phyloP scores from a whole-genome alignment of 2,113 vertebrate species.

The Vimba vimba region DNA sequence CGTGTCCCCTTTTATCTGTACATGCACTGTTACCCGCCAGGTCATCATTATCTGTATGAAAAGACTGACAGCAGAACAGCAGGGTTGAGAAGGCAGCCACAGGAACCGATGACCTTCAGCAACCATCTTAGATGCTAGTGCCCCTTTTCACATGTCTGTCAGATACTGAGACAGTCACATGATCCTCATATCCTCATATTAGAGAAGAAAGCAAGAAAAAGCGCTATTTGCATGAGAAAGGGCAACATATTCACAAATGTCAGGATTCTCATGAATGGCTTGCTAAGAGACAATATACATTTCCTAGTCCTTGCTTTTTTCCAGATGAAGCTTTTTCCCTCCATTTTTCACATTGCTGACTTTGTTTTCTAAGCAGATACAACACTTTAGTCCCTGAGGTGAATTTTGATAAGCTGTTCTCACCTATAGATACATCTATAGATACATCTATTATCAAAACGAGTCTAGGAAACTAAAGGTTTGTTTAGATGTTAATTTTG shows the following conservation, averaged over 20 bases:
- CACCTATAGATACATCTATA: background rate
- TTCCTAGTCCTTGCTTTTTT: background rate
- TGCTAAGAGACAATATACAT: background rate
- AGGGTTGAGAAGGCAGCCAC: background rate
- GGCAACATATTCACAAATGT: conserved; percentile 38
- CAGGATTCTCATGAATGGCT: conserved; percentile 32
- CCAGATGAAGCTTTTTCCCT: background rate
- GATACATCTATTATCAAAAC: background rate
- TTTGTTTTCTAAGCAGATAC: background rate
- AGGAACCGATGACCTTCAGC: conserved; percentile 45
- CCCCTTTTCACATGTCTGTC: conserved; percentile 10
- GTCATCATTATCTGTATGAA: conserved; percentile 26
- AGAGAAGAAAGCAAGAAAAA: conserved; percentile 9
- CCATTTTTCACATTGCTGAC: background rate
- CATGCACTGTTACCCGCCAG: background rate
- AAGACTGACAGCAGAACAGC: conserved; percentile 39
- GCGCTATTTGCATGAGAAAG: conserved; percentile 37
- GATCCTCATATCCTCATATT: background rate
- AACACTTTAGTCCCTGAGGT: conserved; percentile 11
- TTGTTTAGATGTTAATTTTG: background rate
- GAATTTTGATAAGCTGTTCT: background rate
- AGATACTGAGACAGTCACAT: background rate
- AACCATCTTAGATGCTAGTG: background rate
- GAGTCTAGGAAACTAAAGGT: background rate
- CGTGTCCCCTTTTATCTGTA: conserved; percentile 4